phyloP scores from a whole-genome alignment of 2,113 vertebrate genomes.

The Lophura nycthemera region DNA sequence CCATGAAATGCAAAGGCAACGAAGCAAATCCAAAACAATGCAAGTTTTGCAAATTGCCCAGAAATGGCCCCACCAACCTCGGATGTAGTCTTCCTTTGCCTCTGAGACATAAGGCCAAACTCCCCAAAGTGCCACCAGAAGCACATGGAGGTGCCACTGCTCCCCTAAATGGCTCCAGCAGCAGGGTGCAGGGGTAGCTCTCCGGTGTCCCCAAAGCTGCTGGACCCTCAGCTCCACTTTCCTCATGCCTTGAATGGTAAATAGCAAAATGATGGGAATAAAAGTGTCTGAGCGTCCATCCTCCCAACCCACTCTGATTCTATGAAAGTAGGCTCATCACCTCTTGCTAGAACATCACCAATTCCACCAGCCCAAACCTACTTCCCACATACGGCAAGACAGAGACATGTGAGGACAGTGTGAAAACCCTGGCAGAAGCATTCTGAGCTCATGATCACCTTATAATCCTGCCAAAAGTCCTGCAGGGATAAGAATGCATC shows the following conservation, averaged over 20 bases:
- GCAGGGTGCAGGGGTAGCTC: neutral
- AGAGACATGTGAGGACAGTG: neutral
- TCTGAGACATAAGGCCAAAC: neutral
- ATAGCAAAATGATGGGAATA: neutral
- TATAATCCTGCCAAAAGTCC: neutral
- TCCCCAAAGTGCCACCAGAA: rapidly evolving
- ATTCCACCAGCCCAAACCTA: rapidly evolving
- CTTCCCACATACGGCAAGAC: neutral
- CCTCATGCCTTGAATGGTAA: neutral
- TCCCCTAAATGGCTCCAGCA: neutral
- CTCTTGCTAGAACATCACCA: neutral
- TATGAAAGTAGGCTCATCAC: neutral
- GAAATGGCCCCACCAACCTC: neutral
- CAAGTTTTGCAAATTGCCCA: neutral
- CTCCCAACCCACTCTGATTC: rapidly evolving
- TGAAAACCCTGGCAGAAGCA: neutral
- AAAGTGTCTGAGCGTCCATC: rapidly evolving
- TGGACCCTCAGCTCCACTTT: neutral
- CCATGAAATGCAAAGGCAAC: neutral
- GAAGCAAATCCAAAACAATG: neutral
- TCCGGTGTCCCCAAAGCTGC: neutral
- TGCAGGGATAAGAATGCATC: neutral
- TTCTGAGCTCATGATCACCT: neutral
- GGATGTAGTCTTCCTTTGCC: neutral
- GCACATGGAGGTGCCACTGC: rapidly evolving